These are phyloP conservation scores for Poecilus cupreus DNA, from an alignment of 2,888 invertebrate species.

Conservation along the genomic window DNA sequence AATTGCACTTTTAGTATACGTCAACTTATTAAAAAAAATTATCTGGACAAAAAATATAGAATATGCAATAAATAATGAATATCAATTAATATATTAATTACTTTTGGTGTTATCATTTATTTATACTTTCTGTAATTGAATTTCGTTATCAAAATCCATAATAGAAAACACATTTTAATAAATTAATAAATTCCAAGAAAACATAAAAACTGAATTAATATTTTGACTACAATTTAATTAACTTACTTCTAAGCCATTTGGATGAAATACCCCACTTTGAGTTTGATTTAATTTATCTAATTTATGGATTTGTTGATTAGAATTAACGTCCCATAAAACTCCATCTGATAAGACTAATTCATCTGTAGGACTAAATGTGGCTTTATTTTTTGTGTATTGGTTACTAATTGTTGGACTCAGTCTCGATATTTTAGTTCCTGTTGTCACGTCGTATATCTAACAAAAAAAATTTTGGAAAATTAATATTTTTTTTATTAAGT, in stretches of 20 bases:
- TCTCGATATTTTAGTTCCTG: constrained; percentile 83
- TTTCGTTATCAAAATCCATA: constrained; percentile 21
- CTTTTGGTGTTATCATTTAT: constrained; percentile 24
- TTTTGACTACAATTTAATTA: constrained; percentile 6
- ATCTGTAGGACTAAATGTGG: constrained; percentile 95
- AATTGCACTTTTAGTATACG: neutral
- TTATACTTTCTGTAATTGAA: constrained; percentile 36
- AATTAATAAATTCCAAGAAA: constrained; percentile 23
- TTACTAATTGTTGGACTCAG: constrained; percentile 90
- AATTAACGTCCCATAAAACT: constrained; percentile 94
- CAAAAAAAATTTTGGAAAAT: constrained; percentile 56
- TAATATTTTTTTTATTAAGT: neutral
- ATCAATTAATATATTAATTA: constrained; percentile 15
- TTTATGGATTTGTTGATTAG: constrained; percentile 93
- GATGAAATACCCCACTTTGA: constrained; percentile 96
- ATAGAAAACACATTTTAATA: constrained; percentile 20
- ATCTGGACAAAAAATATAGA: no score
- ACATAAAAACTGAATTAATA: constrained; percentile 3
- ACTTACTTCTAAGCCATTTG: constrained; percentile 91
- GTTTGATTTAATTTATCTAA: constrained; percentile 98
- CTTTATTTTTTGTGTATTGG: constrained; percentile 94
- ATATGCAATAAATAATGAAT: neutral
- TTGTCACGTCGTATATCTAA: constrained; percentile 90
- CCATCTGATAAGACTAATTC: constrained; percentile 97
- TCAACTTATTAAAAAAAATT: neutral